Evolutionary conservation across 2,797 vertebrate species (phyloP), one percentile per base, ranked within the genome.

Genomic region (Sebastes hopkinsi): DNA sequence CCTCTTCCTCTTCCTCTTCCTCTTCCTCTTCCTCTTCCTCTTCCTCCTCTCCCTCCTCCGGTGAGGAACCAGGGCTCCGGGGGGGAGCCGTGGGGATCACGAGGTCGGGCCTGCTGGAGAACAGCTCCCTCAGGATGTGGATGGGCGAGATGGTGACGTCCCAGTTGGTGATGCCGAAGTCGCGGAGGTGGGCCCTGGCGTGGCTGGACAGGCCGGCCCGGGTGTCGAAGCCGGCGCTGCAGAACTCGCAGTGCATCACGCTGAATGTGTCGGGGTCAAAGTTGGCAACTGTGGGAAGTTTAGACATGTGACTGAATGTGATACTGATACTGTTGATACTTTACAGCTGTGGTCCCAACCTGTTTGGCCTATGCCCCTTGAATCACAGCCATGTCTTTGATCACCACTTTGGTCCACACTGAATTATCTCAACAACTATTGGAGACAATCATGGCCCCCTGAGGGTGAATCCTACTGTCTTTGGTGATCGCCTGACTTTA

Each of bases 121-220:
- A 96, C 60, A 99, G 92, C 94, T 98, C 97, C 79, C 98, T 95
- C 67, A 99, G 95, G 84, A 99, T 97, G 94, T 98, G 97, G 84
- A 99, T 99, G 3, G 98, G 98, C 0, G 98, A 99, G 80, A 98
- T 95, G 50, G 98, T 99, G n/a, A 99, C 97, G 68, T 99, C 98
- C 98, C 98, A 99, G 95, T 99, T 99, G 82, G 97, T 98, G 91
- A 99, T 99, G 66, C 98, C 98, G 22, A 99, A 98, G 91, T 99
- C 98, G 0, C 98, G 94, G 50, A 99, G 96, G 92, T 99, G 98
- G 36, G 98, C 98, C 11, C 98, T 93, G 72, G 98, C 98, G 0
- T 99, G 98, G 93, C 98, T 99, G 82, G 98, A 99, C 34, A 99
- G 96, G 20, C 98, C 98, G 0, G 98, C 98, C 10, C 98, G 94